Percentiles rank a stretch among this genome's conserved stretches.
Evolutionary conservation across 2,797 vertebrate species (phyloP).

Genomic region (Hypotaenidia philippensis): DNA sequence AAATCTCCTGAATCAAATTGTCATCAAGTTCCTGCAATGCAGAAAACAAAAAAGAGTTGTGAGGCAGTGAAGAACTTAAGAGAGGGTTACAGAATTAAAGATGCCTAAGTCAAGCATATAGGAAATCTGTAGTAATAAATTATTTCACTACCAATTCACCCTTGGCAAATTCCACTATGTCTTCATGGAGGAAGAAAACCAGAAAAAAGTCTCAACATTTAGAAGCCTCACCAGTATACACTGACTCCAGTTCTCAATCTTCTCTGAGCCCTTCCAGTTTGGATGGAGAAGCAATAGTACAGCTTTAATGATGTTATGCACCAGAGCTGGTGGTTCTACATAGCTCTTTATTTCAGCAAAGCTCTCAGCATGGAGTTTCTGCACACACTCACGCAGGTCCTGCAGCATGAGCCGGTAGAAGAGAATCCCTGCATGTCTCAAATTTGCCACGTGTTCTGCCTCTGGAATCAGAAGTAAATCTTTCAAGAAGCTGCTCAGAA

Average conservation of each 20-base stretch:
- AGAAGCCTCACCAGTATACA: slow-evolving; percentile 76
- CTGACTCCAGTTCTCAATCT: slow-evolving; percentile 69
- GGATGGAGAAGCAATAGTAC: slow-evolving; percentile 78
- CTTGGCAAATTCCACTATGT: neutral
- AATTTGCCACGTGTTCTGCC: slow-evolving; percentile 56
- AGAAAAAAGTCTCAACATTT: neutral
- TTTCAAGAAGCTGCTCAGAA: neutral
- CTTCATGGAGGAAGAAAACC: neutral
- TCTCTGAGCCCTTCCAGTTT: slow-evolving; percentile 52
- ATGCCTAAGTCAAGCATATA: neutral
- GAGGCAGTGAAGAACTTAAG: neutral
- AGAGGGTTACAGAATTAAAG: neutral
- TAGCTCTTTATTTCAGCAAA: slow-evolving; percentile 68
- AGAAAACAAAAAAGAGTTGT: slow-evolving; percentile 1
- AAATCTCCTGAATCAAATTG: slow-evolving; percentile 76
- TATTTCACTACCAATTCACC: neutral
- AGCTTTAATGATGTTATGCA: slow-evolving; percentile 65
- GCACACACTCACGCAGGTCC: slow-evolving; percentile 76
- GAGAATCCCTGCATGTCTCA: slow-evolving; percentile 65
- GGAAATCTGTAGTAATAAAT: neutral
- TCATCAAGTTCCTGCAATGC: slow-evolving; percentile 77
- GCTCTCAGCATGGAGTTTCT: slow-evolving; percentile 38
- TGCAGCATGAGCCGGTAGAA: slow-evolving; percentile 82
- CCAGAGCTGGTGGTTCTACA: slow-evolving; percentile 27
- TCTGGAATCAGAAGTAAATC: slow-evolving; percentile 72